These are phyloP conservation scores for Liopterus haemorrhoidalis DNA, from an alignment of 2,888 invertebrate species.

Conservation along the genomic window DNA sequence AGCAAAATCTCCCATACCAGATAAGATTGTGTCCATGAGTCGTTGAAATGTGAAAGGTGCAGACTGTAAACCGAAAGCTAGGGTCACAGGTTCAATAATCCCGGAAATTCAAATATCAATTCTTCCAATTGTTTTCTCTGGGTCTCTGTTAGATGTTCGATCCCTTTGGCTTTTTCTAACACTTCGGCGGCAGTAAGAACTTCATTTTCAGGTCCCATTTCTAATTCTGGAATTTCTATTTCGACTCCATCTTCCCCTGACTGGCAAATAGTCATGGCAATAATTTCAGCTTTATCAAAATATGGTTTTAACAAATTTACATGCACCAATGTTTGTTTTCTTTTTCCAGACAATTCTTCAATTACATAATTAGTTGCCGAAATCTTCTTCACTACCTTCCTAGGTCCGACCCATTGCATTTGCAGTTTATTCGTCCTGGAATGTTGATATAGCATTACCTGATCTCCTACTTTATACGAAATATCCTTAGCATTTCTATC, in stretches of 20 bases:
- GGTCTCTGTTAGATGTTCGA: neutral
- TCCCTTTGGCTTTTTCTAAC: slow-evolving; percentile 3
- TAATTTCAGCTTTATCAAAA: slow-evolving; percentile 9
- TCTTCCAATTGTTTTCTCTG: slow-evolving; percentile 1
- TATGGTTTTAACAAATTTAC: slow-evolving; percentile 10
- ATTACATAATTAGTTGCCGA: slow-evolving; percentile 10
- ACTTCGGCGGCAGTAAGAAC: neutral
- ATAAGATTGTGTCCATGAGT: neutral
- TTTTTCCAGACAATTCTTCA: slow-evolving; percentile 2
- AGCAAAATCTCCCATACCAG: slow-evolving; percentile 1
- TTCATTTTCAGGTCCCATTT: neutral
- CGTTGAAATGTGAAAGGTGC: neutral
- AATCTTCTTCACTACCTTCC: slow-evolving; percentile 8
- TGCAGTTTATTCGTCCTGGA: slow-evolving; percentile 6
- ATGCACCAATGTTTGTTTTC: slow-evolving; percentile 6
- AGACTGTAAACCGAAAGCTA: slow-evolving; percentile 5
- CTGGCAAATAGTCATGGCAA: neutral
- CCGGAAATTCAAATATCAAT: slow-evolving; percentile 1
- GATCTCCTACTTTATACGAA: neutral
- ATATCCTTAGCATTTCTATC: neutral
- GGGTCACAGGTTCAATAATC: slow-evolving; percentile 4
- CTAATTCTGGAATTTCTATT: slow-evolving; percentile 4
- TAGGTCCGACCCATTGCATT: slow-evolving; percentile 11
- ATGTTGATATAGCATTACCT: slow-evolving; percentile 5
- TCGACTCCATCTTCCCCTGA: slow-evolving; percentile 1